A percentile compares a stretch with the other conserved stretches of the same genome.
Conservation (phyloP, 1,140 invertebrate species). For the Anadara kagoshimensis region DNA sequence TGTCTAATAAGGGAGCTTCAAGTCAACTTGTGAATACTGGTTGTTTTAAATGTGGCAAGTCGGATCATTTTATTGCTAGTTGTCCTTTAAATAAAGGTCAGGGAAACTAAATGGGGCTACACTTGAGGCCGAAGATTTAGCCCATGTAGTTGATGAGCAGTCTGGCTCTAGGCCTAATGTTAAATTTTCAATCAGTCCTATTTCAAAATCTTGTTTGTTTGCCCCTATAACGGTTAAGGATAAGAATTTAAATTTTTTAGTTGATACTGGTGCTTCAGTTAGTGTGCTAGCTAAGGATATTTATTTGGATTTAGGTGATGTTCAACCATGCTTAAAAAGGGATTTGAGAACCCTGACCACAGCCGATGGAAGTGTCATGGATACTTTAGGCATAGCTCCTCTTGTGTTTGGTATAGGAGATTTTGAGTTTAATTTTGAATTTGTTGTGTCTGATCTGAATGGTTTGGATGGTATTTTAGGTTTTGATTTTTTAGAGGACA, state of each 20-base stretch:
- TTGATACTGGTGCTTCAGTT: constrained; percentile 1
- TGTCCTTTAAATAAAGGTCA: too few species aligned
- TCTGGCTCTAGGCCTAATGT: too few species aligned
- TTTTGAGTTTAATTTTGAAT: neutral
- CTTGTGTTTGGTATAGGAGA: neutral
- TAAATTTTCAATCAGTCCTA: neutral
- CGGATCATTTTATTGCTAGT: too few species aligned
- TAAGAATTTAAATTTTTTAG: neutral
- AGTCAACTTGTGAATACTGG: too few species aligned
- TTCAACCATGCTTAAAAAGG: neutral
- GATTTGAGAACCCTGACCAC: neutral
- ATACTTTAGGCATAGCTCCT: neutral
- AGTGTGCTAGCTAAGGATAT: constrained; percentile 6
- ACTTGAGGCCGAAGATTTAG: too few species aligned
- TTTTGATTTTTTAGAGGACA: constrained; percentile 7
- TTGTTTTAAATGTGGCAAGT: too few species aligned
- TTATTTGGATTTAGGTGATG: neutral
- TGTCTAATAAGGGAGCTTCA: too few species aligned
- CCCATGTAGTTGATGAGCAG: too few species aligned
- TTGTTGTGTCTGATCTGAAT: neutral
- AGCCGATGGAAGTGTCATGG: neutral
- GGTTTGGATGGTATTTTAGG: constrained; percentile 5
- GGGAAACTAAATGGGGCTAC: too few species aligned
- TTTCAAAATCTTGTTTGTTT: constrained; percentile 11
- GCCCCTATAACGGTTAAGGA: neutral